A percentile compares a stretch with the other conserved stretches of the same genome.
phyloP scores from a whole-genome alignment of 2,888 invertebrate genomes.

The Latrodectus elegans region DNA sequence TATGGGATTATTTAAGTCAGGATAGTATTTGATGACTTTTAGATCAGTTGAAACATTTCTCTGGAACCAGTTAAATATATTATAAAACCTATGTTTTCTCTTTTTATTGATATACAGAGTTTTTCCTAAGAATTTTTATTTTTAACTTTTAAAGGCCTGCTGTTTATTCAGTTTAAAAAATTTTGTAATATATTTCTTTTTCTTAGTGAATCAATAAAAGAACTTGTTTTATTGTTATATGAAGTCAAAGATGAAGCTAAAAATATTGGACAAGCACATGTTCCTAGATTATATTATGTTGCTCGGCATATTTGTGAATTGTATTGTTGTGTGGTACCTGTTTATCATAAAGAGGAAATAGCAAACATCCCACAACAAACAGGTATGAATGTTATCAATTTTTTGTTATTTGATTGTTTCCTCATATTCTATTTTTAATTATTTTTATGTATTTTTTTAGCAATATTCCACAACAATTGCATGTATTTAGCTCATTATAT shows the following conservation, averaged over 20 bases:
- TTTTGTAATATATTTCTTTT: background rate
- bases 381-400: slow-evolving; percentile 76
- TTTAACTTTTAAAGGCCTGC: too few relatives aligned
- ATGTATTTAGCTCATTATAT: slow-evolving; percentile 88
- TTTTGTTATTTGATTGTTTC: too few relatives aligned
- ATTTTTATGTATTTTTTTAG: slow-evolving; percentile 76
- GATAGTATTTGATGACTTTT: too few relatives aligned
- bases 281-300: slow-evolving; percentile 82
- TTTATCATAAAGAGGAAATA: slow-evolving; percentile 85
- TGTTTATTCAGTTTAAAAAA: too few relatives aligned
- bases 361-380: slow-evolving; percentile 91
- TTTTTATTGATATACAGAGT: too few relatives aligned
- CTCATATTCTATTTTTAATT: background rate
- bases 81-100: too few relatives aligned
- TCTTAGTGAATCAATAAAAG: slow-evolving; percentile 76
- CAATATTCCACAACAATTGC: slow-evolving; percentile 92
- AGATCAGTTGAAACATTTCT: too few relatives aligned
- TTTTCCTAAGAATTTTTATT: too few relatives aligned
- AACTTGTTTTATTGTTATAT: slow-evolving; percentile 81
- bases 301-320: slow-evolving; percentile 84
- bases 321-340: slow-evolving; percentile 86
- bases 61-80: too few relatives aligned
- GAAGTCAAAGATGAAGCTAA: slow-evolving; percentile 81
- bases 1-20: too few relatives aligned
- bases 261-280: slow-evolving; percentile 78